Conservation (phyloP, 2,888 invertebrate genomes). For the Erpobdella octoculata region DNA sequence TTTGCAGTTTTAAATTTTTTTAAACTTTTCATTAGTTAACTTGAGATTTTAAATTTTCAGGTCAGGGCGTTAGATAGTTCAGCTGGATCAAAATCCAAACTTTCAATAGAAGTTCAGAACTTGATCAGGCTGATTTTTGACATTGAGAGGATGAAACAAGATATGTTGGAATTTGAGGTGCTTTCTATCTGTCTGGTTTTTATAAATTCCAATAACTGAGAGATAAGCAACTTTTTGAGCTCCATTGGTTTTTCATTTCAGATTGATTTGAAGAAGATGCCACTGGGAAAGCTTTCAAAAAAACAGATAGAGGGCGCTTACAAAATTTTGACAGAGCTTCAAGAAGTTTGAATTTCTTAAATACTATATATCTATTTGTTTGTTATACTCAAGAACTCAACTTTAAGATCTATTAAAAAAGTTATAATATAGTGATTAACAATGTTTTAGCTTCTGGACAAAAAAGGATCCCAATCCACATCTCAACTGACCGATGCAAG, state of each 20-base stretch:
- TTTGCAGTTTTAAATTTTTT: too few species aligned
- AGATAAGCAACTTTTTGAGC: background rate
- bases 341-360: too few species aligned
- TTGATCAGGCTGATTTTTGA: constrained; percentile 81
- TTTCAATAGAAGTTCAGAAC: constrained; percentile 70
- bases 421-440: constrained; percentile 1
- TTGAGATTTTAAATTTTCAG: background rate
- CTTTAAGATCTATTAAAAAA: too few species aligned
- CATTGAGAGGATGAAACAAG: constrained; percentile 75
- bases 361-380: too few species aligned
- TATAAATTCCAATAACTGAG: background rate
- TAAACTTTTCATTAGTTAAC: too few species aligned
- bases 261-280: constrained; percentile 94
- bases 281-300: constrained; percentile 85
- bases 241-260: constrained; percentile 37
- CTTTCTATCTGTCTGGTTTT: background rate
- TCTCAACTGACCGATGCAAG: constrained; percentile 69
- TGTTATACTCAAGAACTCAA: too few species aligned
- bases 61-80: background rate
- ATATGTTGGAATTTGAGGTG: constrained; percentile 85
- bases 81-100: constrained; percentile 56
- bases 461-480: constrained; percentile 52
- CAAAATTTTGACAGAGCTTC: constrained; percentile 60
- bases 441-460: constrained; percentile 43
- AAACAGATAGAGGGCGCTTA: constrained; percentile 75